Evolutionary conservation across 2,888 invertebrate genomes (phyloP).

Genomic region (Dioctria linearis): DNA sequence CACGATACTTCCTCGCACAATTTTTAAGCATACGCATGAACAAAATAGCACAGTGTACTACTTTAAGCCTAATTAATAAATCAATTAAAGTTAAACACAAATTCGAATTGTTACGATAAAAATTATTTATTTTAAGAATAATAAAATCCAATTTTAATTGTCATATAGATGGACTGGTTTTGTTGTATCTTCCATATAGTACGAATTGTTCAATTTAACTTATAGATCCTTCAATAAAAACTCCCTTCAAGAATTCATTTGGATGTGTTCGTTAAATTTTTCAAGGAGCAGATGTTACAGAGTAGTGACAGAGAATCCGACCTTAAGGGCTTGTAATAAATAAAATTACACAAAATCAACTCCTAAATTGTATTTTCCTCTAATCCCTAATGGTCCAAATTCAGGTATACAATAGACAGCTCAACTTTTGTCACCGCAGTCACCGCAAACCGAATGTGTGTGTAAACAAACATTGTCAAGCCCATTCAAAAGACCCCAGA

Average conservation of each 20-base stretch:
- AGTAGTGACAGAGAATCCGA: background rate
- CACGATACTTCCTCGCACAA: too few species aligned
- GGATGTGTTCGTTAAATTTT: constrained; percentile 42
- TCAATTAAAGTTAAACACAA: too few species aligned
- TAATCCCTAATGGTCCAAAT: constrained; percentile 41
- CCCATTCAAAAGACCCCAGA: constrained; percentile 15
- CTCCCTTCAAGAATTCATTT: constrained; percentile 9
- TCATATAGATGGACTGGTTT: too few species aligned
- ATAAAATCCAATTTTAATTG: too few species aligned
- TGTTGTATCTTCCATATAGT: too few species aligned
- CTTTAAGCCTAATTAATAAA: too few species aligned
- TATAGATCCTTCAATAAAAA: too few species aligned
- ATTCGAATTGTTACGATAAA: too few species aligned
- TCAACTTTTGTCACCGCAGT: constrained; percentile 24
- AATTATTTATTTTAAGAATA: too few species aligned
- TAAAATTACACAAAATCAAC: constrained; percentile 54
- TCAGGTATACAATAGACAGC: constrained; percentile 11
- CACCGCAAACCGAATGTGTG: constrained; percentile 3
- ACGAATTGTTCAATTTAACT: too few species aligned
- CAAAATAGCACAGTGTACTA: too few species aligned
- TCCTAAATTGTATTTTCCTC: constrained; percentile 16
- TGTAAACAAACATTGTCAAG: constrained; percentile 16
- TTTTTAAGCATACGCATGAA: too few species aligned
- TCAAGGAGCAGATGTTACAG: constrained; percentile 52
- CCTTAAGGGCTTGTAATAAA: constrained; percentile 53